Evolutionary conservation across 2,113 vertebrate species (phyloP).

Genomic region (Genyomyrus donnyi): DNA sequence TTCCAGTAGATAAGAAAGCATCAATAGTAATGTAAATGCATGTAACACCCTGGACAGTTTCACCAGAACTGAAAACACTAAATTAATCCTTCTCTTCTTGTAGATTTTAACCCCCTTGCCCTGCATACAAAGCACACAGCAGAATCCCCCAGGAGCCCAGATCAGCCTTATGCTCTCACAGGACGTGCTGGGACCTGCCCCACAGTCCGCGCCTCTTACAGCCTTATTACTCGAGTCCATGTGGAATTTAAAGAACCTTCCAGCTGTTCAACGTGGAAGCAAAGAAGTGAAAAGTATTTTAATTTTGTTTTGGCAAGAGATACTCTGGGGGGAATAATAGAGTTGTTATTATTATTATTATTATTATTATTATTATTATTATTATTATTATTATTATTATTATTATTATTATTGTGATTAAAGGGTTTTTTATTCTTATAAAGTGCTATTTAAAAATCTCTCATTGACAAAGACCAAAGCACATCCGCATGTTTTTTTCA

Average conservation of each 20-base stretch:
- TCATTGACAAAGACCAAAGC: neutral
- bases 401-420: neutral
- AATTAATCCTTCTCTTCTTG: neutral
- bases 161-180: neutral
- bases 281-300: neutral
- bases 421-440: neutral
- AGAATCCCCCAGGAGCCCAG: neutral
- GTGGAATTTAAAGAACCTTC: constrained; percentile 3
- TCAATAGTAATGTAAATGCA: neutral
- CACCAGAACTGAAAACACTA: neutral
- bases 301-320: neutral
- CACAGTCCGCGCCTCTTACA: neutral
- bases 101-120: neutral
- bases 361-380: neutral
- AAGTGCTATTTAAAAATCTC: neutral
- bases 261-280: neutral
- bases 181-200: constrained; percentile 8
- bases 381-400: neutral
- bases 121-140: neutral
- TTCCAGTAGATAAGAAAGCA: neutral
- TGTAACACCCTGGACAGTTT: neutral
- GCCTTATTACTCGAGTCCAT: neutral
- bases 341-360: neutral
- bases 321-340: neutral
- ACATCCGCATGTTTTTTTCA: neutral